Evolutionary conservation across 2,888 invertebrate genomes (phyloP).

Genomic region (Sinodicranocentrus sp.): DNA sequence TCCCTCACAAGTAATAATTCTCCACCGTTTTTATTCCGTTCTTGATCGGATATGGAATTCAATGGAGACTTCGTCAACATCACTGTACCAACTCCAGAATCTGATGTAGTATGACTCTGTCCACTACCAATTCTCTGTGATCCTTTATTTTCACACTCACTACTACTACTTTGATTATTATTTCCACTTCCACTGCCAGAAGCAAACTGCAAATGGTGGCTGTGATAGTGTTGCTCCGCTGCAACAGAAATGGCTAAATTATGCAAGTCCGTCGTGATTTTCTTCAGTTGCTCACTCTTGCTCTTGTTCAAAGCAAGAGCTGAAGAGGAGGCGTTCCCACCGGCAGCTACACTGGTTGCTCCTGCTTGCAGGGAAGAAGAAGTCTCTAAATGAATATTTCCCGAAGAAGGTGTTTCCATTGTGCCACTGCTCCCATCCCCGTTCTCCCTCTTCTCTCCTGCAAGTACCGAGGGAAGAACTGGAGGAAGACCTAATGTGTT

Average conservation of each 20-base stretch:
- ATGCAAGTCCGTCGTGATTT: constrained; percentile 73
- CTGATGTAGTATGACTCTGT: constrained; percentile 74
- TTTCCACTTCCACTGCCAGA: constrained; percentile 53
- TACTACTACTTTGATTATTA: constrained; percentile 65
- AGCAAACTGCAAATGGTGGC: constrained; percentile 57
- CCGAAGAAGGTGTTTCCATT: constrained; percentile 65
- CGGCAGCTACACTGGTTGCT: constrained; percentile 20
- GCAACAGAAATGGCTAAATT: constrained; percentile 72
- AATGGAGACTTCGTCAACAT: constrained; percentile 73
- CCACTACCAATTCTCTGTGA: constrained; percentile 75
- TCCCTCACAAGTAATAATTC: constrained; percentile 10
- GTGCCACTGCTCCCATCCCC: constrained; percentile 76
- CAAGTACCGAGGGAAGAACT: constrained; percentile 63
- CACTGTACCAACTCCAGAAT: constrained; percentile 74
- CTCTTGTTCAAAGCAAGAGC: constrained; percentile 50
- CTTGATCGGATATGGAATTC: constrained; percentile 70
- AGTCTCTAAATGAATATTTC: constrained; percentile 53
- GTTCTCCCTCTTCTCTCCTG: constrained; percentile 73
- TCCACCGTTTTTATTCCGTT: constrained; percentile 18
- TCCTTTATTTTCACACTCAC: constrained; percentile 73
- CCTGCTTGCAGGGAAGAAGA: not conserved
- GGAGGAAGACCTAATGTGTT: constrained; percentile 71
- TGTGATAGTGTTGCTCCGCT: constrained; percentile 61
- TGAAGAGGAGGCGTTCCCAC: constrained; percentile 33
- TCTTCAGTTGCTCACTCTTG: constrained; percentile 74